A percentile compares a stretch with the other conserved stretches of the same genome.
These are phyloP conservation scores for Allophyes oxyacanthae DNA, from an alignment of 2,888 invertebrate species.

Conservation along the genomic window DNA sequence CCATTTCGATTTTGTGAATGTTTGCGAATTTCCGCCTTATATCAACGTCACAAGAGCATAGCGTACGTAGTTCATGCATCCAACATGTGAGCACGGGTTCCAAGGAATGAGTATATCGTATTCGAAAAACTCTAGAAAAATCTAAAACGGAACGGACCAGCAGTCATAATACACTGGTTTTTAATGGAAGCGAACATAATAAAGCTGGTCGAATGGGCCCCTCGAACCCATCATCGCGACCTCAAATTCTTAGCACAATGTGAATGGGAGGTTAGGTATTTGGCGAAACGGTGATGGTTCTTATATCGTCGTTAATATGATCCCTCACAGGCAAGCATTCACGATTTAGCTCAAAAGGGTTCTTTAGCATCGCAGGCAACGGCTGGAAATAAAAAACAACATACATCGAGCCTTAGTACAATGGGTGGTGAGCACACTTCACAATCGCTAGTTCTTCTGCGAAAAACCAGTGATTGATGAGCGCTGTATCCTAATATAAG, in stretches of 20 bases:
- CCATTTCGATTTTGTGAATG: conserved; percentile 84
- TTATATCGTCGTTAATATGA: conserved; percentile 88
- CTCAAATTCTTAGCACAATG: conserved; percentile 84
- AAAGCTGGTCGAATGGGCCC: conserved; percentile 73
- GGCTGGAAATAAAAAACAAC: conserved; percentile 90
- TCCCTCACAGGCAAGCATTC: conserved; percentile 90
- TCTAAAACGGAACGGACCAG: conserved; percentile 69
- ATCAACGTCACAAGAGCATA: conserved; percentile 79
- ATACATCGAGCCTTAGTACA: conserved; percentile 89
- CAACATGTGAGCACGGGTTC: conserved; percentile 76
- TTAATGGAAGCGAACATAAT: conserved; percentile 82
- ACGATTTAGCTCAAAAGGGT: conserved; percentile 89
- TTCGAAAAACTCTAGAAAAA: conserved; percentile 47
- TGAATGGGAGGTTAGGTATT: conserved; percentile 85
- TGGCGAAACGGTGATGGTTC: conserved; percentile 87
- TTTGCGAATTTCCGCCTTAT: conserved; percentile 75
- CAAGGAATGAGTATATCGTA: conserved; percentile 84
- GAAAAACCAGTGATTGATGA: conserved; percentile 76
- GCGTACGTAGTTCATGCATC: conserved; percentile 82
- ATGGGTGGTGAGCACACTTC: conserved; percentile 77
- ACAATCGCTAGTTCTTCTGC: conserved; percentile 73
- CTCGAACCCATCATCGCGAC: conserved; percentile 61
- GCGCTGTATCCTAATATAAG: conserved; percentile 80
- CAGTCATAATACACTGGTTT: conserved; percentile 84
- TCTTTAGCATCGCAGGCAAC: conserved; percentile 89